Percentiles rank a stretch among this genome's conserved stretches.
Conservation (phyloP, 2,888 invertebrate genomes). For the Zygaena filipendulae region DNA sequence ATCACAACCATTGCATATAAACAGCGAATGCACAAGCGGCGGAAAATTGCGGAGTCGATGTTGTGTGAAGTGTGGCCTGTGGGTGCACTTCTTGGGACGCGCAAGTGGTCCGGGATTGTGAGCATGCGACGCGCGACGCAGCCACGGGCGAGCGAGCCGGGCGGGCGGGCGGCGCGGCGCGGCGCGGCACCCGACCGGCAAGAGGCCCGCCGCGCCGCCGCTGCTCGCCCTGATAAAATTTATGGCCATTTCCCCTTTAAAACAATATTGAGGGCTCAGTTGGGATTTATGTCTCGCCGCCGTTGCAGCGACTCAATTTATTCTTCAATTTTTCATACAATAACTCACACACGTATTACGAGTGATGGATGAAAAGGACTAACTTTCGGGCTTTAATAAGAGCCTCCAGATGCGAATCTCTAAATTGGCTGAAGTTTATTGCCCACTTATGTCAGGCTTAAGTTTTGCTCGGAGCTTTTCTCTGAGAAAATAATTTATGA, state of each 20-base stretch:
- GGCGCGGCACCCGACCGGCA: constrained; percentile 17
- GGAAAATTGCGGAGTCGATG: constrained; percentile 55
- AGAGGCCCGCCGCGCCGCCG: constrained; percentile 35
- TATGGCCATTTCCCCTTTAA: constrained; percentile 70
- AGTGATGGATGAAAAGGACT: constrained; percentile 70
- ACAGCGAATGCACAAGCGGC: constrained; percentile 46
- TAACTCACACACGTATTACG: constrained; percentile 70
- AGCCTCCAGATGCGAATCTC: constrained; percentile 69
- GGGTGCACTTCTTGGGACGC: constrained; percentile 7
- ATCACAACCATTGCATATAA: constrained; percentile 44
- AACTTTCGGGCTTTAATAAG: constrained; percentile 70
- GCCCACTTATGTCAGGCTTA: constrained; percentile 70
- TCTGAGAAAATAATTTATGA: constrained; percentile 64
- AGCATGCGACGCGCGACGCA: constrained; percentile 19
- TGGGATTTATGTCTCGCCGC: constrained; percentile 69
- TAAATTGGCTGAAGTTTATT: constrained; percentile 69
- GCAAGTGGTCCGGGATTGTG: constrained; percentile 13
- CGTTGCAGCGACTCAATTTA: constrained; percentile 69
- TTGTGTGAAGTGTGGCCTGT: constrained; percentile 16
- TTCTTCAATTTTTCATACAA: constrained; percentile 70
- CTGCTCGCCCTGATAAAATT: constrained; percentile 68
- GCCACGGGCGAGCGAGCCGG: constrained; percentile 21
- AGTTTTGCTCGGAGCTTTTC: constrained; percentile 64
- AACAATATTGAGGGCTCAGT: constrained; percentile 71
- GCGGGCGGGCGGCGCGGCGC: constrained; percentile 21